Evolutionary conservation across 2,888 invertebrate species (phyloP), one percentile per base, ranked within the genome.

Genomic region (Caenorhabditis sp.): DNA sequence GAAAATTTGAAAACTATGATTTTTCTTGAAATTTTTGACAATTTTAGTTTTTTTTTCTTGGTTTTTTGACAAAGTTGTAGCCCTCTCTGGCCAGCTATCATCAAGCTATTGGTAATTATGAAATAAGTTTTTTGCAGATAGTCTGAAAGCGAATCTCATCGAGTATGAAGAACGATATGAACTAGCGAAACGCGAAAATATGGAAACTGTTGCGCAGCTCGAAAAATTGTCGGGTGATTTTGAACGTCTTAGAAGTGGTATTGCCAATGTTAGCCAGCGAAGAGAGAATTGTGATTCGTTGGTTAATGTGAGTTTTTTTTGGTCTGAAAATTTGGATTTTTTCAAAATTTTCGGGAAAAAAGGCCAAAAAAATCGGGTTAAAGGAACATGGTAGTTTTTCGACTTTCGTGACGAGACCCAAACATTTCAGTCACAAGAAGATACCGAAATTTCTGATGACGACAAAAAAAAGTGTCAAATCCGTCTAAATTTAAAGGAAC

Each of bases 121-220:
- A n/a, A n/a, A n/a, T n/a, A n/a, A n/a, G n/a, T n/a, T n/a, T n/a
- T n/a, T 74, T 76, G 26, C 54, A 79, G 84, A 84, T 19, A 64
- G 76, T 8, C 65, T 84, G 57, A 81, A 81, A 49, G 79, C 84
- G 36, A 81, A 78, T 53, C 66, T 85, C 24, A 81, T 83, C 10
- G 84, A 85, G 62, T 84, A 84, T 54, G 84, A 85, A 63, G 83
- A 82, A 67, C 66, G 81, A 43, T 84, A 84, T 55, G 85, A 85
- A 59, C 17, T 76, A 51, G 84, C 84, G 63, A 83, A 81, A 26
- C 58, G 72, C 8, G 85, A 84, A 27, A 80, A 84, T 51, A 37
- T 64, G 19, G 79, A 83, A 55, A 83, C 83, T 14, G 79, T 77
- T 12, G 58, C 51, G 1, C 78, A 82, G 24, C 62, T 84, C 58